These are phyloP conservation scores for Microcebus murinus DNA, from an alignment of 2,113 vertebrate genomes.

Conservation along the genomic window DNA sequence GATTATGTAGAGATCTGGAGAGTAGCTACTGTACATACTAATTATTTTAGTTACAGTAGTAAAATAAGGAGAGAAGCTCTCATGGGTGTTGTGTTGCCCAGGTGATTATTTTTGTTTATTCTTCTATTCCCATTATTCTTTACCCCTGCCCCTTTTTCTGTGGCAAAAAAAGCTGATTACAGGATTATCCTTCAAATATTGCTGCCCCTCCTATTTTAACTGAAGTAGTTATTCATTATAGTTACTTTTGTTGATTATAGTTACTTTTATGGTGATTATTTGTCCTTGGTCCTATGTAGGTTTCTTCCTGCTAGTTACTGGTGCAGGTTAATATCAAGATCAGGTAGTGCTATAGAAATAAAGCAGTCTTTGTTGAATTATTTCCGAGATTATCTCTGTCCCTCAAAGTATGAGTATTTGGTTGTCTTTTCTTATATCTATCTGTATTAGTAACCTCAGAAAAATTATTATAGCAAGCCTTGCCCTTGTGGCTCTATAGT, in stretches of 20 bases:
- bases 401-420: neutral
- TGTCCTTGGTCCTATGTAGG: neutral
- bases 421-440: neutral
- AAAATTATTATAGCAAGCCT: neutral
- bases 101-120: neutral
- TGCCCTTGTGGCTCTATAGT: neutral
- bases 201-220: neutral
- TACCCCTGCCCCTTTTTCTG: neutral
- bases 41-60: neutral
- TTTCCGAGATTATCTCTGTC: constrained; percentile 30
- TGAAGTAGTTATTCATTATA: constrained; percentile 2
- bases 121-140: neutral
- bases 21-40: neutral
- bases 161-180: neutral
- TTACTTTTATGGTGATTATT: neutral
- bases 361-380: neutral
- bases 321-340: neutral
- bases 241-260: neutral
- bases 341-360: neutral
- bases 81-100: neutral
- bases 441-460: neutral
- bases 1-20: neutral
- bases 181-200: neutral
- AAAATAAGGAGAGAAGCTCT: neutral
- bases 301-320: neutral